Evolutionary conservation across 2,888 invertebrate species (phyloP), one percentile per base, ranked within the genome.

Genomic region (Tachystola acroxantha): DNA sequence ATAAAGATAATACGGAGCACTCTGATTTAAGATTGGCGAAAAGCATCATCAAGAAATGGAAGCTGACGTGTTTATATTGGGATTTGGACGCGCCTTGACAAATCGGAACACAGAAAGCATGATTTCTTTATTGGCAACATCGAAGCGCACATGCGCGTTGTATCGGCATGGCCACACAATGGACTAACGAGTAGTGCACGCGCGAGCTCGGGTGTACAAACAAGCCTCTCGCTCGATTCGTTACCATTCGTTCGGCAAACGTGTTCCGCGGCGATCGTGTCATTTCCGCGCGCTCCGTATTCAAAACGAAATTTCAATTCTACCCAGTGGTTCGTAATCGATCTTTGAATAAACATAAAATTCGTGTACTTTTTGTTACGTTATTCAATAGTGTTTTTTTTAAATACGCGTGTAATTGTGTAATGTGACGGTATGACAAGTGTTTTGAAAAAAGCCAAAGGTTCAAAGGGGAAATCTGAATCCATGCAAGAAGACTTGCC

Each of bases 401-500:
- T 26, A 20, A 31, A 37, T 6, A 16, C 32, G 29, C 39, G 27
- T 46, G 34, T 36, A 9, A 39, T 62, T 67, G 71, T 81, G 80
- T 76, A 59, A 57, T 35, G 28, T 33, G 32, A 25, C 32, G 27
- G 34, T 46, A 67, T 86, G 87, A 86, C 85, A 46, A 85, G 87
- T 87, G 87, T 86, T 51, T 72, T 86, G 51, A 88, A 87, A 63
- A 86, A 85, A 61, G 75, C 82, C 36, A 77, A 74, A 65, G 86
- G 82, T 36, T 69, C 75, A 40, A 86, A 86, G 66, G 84, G 84
- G 43, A 87, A 86, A 79, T 85, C 85, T 32, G 84, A 78, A 71
- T 86, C 87, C 57, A 85, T 86, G 87, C 87, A 85, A 66, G 87
- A 88, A 53, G 87, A 86, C 52, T 50, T 84, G 53, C 84, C 84